Evolutionary conservation across 2,888 invertebrate species (phyloP).

Genomic region (Temnothorax unifasciatus): DNA sequence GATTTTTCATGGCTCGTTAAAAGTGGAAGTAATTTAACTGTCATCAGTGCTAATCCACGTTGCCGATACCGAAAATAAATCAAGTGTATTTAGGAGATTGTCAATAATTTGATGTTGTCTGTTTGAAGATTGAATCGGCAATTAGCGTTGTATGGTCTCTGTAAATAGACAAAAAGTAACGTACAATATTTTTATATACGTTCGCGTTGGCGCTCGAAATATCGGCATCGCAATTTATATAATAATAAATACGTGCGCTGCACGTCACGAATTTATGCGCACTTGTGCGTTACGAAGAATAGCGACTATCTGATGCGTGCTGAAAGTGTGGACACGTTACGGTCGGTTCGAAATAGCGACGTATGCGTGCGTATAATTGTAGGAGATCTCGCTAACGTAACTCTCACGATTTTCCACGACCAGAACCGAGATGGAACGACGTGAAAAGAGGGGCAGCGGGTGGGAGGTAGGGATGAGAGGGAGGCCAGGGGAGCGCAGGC

Average conservation of each 20-base stretch:
- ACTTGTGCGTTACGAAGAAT: slow-evolving; percentile 58
- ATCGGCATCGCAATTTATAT: neutral
- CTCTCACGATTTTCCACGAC: slow-evolving; percentile 79
- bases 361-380: slow-evolving; percentile 53
- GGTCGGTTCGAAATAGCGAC: slow-evolving; percentile 56
- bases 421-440: slow-evolving; percentile 60
- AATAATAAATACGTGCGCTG: slow-evolving; percentile 2
- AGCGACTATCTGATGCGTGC: slow-evolving; percentile 60
- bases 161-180: neutral
- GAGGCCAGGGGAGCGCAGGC: slow-evolving; percentile 68
- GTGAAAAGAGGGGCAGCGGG: slow-evolving; percentile 48
- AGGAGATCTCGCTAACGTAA: slow-evolving; percentile 70
- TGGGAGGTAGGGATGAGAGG: neutral
- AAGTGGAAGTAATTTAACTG: slow-evolving; percentile 28
- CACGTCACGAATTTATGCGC: slow-evolving; percentile 62
- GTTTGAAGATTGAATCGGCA: neutral
- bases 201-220: neutral
- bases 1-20: slow-evolving; percentile 39
- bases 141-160: neutral
- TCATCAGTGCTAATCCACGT: slow-evolving; percentile 16
- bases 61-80: slow-evolving; percentile 15
- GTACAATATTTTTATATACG: slow-evolving; percentile 17
- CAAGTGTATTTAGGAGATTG: neutral
- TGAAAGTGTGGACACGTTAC: slow-evolving; percentile 72
- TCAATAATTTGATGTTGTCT: slow-evolving; percentile 16